These are phyloP conservation scores for Zootoca vivipara DNA, from an alignment of 2,113 vertebrate species.

Conservation along the genomic window DNA sequence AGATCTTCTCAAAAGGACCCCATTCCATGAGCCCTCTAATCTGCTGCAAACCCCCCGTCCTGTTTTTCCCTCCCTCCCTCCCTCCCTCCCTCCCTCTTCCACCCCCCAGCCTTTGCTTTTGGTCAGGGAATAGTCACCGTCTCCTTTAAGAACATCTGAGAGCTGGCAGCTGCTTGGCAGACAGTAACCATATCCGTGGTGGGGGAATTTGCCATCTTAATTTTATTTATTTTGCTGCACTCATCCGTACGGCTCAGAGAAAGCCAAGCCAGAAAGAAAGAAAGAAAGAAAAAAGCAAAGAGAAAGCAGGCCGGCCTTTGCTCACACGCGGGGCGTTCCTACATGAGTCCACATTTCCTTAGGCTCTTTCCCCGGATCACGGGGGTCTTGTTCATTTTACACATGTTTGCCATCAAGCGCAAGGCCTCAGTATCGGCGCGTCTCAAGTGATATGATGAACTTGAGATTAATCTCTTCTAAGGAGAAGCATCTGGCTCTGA, in stretches of 20 bases:
- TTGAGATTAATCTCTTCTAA: slow-evolving; percentile 70
- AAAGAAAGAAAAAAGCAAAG: neutral
- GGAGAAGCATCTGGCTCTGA: slow-evolving; percentile 70
- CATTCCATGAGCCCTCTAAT: slow-evolving; percentile 2
- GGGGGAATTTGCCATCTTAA: neutral
- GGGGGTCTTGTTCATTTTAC: slow-evolving; percentile 36
- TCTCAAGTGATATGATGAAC: slow-evolving; percentile 55
- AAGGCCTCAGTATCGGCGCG: fast-evolving
- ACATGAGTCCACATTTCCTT: slow-evolving; percentile 4
- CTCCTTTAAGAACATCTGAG: neutral
- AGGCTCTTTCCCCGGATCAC: fast-evolving
- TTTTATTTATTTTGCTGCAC: neutral
- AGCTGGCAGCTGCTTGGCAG: neutral
- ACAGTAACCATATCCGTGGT: neutral
- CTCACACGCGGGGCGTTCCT: neutral
- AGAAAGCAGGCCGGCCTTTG: neutral
- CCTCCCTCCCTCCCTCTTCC: fast-evolving
- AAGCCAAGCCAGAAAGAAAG: neutral
- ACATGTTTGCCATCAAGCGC: slow-evolving; percentile 40
- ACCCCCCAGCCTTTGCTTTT: neutral
- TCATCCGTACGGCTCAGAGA: neutral
- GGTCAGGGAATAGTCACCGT: slow-evolving; percentile 17
- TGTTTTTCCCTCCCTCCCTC: fast-evolving
- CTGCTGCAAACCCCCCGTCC: fast-evolving
- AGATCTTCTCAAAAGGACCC: slow-evolving; percentile 48